Evolutionary conservation across 2,888 invertebrate species (phyloP), one percentile per base, ranked within the genome.

Genomic region (Furcula furcula): DNA sequence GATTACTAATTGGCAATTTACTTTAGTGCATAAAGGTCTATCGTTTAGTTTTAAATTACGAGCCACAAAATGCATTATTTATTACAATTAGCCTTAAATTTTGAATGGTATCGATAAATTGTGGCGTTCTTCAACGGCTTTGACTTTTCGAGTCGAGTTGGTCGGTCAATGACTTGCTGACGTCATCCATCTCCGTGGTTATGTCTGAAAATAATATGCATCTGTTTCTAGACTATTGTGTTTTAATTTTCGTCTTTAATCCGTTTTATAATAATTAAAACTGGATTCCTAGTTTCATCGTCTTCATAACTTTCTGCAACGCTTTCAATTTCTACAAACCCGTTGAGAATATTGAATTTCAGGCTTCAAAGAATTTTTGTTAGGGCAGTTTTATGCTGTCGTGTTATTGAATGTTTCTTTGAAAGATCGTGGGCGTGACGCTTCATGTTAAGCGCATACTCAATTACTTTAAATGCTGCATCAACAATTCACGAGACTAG

Each of bases 401-500:
- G 16, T 16, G 16, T 16, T 16, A 16, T 16, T 16, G 4, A 16
- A 16, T 16, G 4, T n/a, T n/a, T n/a, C n/a, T n/a, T n/a, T n/a
- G n/a, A n/a, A n/a, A n/a, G n/a, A 12, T 6, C 7, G 23, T 21
- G 21, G 7, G 10, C 9, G 6, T 1, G 23, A 20, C 12, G 16
- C 22, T 11, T 4, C 33, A 34, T 40, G 29, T n/a, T n/a, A 34
- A 31, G 35, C 5, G 29, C 11, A 21, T 10, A 10, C 21, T 13
- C 19, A 6, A 28, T 28, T 10, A 31, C 31, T 36, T 39, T 20
- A 10, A 21, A 10, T 4, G 21, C 21, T 22, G 20, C 20, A 25
- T 29, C 25, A 15, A 31, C 23, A 12, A 29, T 36, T 58, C 65
- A 65, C 68, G 65, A 50, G 65, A 51, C 28, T 3, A 16, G 39